Conservation (phyloP, 2,797 vertebrate species). For the Xenentodon cancila region DNA sequence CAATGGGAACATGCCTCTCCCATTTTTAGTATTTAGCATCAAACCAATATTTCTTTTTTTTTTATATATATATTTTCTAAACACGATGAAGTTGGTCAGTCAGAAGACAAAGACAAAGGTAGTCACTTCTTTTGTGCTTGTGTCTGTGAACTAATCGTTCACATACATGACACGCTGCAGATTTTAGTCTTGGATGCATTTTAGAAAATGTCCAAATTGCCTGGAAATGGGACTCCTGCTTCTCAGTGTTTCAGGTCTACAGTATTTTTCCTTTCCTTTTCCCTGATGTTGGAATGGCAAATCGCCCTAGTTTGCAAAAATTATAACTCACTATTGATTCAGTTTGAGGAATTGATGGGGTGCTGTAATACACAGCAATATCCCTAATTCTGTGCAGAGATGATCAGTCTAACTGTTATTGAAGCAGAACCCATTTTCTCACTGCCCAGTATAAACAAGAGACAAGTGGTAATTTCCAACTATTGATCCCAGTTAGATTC, state of each 20-base stretch:
- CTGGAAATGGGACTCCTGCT: too few species aligned
- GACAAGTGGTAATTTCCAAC: slow-evolving; percentile 70
- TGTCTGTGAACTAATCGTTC: too few species aligned
- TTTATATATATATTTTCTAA: too few species aligned
- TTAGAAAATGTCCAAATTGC: too few species aligned
- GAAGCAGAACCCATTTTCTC: slow-evolving; percentile 63
- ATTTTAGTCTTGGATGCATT: too few species aligned
- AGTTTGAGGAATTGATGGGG: slow-evolving; percentile 44
- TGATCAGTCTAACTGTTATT: slow-evolving; percentile 65
- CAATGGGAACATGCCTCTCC: too few species aligned
- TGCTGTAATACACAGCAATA: slow-evolving; percentile 45
- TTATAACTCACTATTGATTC: slow-evolving; percentile 49
- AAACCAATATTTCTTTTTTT: too few species aligned
- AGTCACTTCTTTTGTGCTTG: too few species aligned
- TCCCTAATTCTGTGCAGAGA: slow-evolving; percentile 50
- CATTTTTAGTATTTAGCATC: too few species aligned
- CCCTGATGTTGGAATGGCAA: slow-evolving; percentile 8
- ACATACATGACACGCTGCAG: too few species aligned
- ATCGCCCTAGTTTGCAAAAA: slow-evolving; percentile 46
- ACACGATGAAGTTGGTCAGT: too few species aligned
- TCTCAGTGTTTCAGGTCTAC: neutral
- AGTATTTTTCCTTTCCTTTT: neutral
- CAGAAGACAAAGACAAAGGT: too few species aligned
- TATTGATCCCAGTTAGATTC: slow-evolving; percentile 65
- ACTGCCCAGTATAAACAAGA: slow-evolving; percentile 39